phyloP scores from a whole-genome alignment of 1,140 invertebrate genomes.

The Lepidurus arcticus region DNA sequence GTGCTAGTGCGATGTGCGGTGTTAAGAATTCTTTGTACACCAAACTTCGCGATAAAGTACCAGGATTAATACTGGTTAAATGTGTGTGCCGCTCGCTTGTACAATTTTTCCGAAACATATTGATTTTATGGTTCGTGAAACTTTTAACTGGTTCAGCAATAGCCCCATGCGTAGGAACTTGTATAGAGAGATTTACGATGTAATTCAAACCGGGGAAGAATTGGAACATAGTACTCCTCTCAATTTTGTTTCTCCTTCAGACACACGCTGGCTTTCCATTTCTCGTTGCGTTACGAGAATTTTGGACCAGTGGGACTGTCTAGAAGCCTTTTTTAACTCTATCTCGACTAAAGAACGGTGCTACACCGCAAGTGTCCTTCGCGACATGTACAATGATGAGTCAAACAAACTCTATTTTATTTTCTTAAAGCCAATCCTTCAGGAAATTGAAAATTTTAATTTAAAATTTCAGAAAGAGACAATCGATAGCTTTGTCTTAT shows the following conservation, averaged over 20 bases:
- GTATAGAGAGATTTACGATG: slow-evolving; percentile 42
- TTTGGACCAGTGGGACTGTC: background rate
- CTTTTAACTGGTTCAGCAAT: slow-evolving; percentile 42
- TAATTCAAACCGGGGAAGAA: slow-evolving; percentile 40
- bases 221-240: slow-evolving; percentile 24
- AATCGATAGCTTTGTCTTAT: too few species aligned
- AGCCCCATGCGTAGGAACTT: slow-evolving; percentile 36
- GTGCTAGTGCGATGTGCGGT: slow-evolving; percentile 44
- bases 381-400: too few species aligned
- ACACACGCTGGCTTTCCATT: background rate
- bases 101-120: slow-evolving; percentile 42
- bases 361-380: too few species aligned
- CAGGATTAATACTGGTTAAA: slow-evolving; percentile 37
- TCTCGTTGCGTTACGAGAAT: slow-evolving; percentile 5
- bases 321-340: background rate
- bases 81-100: slow-evolving; percentile 42
- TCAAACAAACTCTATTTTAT: too few species aligned
- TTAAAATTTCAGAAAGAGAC: too few species aligned
- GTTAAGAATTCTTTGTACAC: slow-evolving; percentile 42
- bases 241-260: slow-evolving; percentile 6
- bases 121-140: slow-evolving; percentile 44
- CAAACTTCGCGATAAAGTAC: slow-evolving; percentile 37
- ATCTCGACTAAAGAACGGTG: background rate
- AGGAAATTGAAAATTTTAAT: too few species aligned
- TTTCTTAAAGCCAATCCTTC: too few species aligned